Evolutionary conservation across 2,113 vertebrate genomes (phyloP).

Genomic region (Callorhinus ursinus): DNA sequence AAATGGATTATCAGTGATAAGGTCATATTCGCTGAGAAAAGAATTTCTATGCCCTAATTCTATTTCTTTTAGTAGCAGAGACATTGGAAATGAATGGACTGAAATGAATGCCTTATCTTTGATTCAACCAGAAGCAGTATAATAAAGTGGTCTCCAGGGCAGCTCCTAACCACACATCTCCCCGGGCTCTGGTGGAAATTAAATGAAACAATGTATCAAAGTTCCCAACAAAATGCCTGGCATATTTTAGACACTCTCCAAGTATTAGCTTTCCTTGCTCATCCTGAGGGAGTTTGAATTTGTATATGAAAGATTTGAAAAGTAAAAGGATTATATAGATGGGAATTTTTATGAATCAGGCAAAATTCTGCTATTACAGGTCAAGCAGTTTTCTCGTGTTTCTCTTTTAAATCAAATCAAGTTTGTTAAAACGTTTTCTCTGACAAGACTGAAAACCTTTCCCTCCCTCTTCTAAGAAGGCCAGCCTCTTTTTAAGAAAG

Average conservation of each 20-base stretch:
- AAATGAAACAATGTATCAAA: not conserved
- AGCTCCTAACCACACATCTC: not conserved
- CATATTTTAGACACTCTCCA: not conserved
- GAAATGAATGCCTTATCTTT: not conserved
- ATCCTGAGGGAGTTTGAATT: not conserved
- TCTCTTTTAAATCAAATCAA: slow-evolving; percentile 32
- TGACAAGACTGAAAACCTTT: not conserved
- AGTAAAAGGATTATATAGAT: not conserved
- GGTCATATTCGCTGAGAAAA: not conserved
- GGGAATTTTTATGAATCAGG: not conserved
- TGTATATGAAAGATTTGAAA: not conserved
- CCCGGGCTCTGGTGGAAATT: not conserved
- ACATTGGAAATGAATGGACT: not conserved
- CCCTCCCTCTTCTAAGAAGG: not conserved
- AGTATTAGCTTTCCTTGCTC: not conserved
- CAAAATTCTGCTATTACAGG: not conserved
- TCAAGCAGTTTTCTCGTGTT: not conserved
- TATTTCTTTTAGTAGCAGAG: not conserved
- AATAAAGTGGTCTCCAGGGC: accelerated
- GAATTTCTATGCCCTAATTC: not conserved
- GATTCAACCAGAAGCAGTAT: not conserved
- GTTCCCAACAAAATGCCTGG: not conserved
- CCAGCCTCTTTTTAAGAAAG: not conserved
- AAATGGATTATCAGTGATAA: not conserved
- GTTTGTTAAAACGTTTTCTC: not conserved